Evolutionary conservation across 2,888 invertebrate genomes (phyloP).

Genomic region (Torymus texanus): DNA sequence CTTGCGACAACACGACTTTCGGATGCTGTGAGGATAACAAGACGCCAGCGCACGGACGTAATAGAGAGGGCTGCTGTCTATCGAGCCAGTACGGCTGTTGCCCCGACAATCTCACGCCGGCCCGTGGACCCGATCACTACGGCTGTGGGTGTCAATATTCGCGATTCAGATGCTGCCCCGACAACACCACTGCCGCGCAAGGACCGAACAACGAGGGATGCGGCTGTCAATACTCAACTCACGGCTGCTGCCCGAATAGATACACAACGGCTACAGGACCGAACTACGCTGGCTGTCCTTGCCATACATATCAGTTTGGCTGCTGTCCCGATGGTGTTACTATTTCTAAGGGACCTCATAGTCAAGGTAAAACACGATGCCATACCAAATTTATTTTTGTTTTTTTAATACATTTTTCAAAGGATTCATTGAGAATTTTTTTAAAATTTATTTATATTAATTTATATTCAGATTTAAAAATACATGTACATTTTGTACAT

Average conservation of each 20-base stretch:
- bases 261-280: conserved; percentile 86
- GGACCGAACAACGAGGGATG: conserved; percentile 89
- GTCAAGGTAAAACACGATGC: conserved; percentile 78
- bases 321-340: conserved; percentile 92
- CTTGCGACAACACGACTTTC: conserved; percentile 82
- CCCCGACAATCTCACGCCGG: conserved; percentile 89
- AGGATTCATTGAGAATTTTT: too few relatives aligned
- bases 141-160: conserved; percentile 88
- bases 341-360: conserved; percentile 83
- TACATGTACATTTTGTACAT: too few relatives aligned
- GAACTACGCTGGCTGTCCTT: conserved; percentile 88
- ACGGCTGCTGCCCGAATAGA: conserved; percentile 92
- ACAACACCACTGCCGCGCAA: conserved; percentile 85
- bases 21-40: conserved; percentile 92
- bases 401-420: too few relatives aligned
- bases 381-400: background rate
- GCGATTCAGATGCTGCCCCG: conserved; percentile 90
- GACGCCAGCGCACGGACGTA: conserved; percentile 90
- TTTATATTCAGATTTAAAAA: too few relatives aligned
- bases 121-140: conserved; percentile 83
- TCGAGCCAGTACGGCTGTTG: conserved; percentile 89
- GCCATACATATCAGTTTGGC: conserved; percentile 91
- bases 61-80: conserved; percentile 89
- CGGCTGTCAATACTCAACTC: conserved; percentile 83
- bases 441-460: too few relatives aligned